Evolutionary conservation across 1,140 invertebrate genomes (phyloP).

Genomic region (Halyomorpha halys): DNA sequence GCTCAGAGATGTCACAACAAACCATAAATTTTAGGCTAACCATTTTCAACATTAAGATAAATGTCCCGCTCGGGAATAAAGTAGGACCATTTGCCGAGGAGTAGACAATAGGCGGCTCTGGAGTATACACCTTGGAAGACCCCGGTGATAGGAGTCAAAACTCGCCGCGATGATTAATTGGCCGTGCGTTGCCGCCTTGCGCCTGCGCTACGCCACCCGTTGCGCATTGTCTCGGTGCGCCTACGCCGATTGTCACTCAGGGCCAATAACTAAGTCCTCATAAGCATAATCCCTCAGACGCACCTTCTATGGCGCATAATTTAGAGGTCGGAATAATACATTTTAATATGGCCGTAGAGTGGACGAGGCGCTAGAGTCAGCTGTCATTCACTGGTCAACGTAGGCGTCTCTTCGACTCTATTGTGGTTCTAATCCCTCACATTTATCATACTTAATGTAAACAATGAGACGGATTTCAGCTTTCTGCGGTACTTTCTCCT

Average conservation of each 20-base stretch:
- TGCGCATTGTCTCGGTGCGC: not conserved
- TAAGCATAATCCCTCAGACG: constrained; percentile 8
- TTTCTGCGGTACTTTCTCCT: not conserved
- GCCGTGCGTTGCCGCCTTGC: no score
- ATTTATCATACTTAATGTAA: constrained; percentile 11
- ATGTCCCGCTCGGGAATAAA: no score
- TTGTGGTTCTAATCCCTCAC: not conserved
- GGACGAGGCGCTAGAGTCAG: not conserved
- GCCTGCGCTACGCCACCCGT: no score
- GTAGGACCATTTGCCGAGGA: no score
- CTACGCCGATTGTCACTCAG: constrained; percentile 2
- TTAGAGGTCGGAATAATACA: constrained; percentile 12
- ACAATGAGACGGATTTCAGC: constrained; percentile 5
- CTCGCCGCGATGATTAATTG: no score
- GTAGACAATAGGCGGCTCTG: no score
- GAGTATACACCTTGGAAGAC: no score
- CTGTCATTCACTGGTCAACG: not conserved
- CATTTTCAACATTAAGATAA: no score
- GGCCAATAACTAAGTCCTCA: constrained; percentile 9
- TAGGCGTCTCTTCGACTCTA: not conserved
- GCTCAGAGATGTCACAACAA: no score
- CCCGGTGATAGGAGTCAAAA: no score
- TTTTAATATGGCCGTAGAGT: not conserved
- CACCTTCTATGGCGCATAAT: constrained; percentile 10
- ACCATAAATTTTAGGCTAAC: no score